Base-by-base conservation (phyloP, 1,140 invertebrate genomes). In the Oryzaephilus surinamensis region DNA sequence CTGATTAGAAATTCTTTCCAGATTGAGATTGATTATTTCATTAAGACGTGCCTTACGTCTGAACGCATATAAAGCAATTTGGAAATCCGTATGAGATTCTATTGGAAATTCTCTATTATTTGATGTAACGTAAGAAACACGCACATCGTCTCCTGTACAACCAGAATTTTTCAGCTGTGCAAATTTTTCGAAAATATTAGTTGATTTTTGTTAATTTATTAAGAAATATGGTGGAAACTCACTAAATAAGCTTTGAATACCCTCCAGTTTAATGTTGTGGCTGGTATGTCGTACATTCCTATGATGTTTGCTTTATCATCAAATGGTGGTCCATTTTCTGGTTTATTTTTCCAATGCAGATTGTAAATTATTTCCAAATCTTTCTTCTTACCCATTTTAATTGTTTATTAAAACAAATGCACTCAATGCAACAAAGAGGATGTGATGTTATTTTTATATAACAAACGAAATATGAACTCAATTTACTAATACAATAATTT, bases 201-300 rank as follows among this genome's bases (percentile, higher is more conserved):
- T 15, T 28, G 8, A 24, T 20, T 34, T n/a, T 32, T 33, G 12
- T 13, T 17, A 11, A 27, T 3, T n/a, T 27, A 16, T 11, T 39
- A 8, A n/a, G n/a, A 27, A 27, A 15, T 21, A 29, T 30, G 11
- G 10, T 19, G 23, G 11, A 4, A 36, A 38, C 43, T 57, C 51
- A 64, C 62, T 48, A 64, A 41, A 43, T 64, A 64, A 4, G 57
- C 59, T 48, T 63, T 63, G 34, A 64, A 64, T 28, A 48, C 53
- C 36, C 56, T 45, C 49, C 54, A 63, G 47, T 58, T 55, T 8
- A 61, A 40, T 11, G 59, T 60, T 6, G 58, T 57, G 8, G 60
- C 44, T 6, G 56, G 52, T 10, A 56, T 55, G 34, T 64, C 62
- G 36, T 54, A 58, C 37, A 63, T 52, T 33, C 55, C 56, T 10